Evolutionary conservation across 2,113 vertebrate genomes (phyloP), one percentile per base, ranked within the genome.

Genomic region (Procavia capensis): DNA sequence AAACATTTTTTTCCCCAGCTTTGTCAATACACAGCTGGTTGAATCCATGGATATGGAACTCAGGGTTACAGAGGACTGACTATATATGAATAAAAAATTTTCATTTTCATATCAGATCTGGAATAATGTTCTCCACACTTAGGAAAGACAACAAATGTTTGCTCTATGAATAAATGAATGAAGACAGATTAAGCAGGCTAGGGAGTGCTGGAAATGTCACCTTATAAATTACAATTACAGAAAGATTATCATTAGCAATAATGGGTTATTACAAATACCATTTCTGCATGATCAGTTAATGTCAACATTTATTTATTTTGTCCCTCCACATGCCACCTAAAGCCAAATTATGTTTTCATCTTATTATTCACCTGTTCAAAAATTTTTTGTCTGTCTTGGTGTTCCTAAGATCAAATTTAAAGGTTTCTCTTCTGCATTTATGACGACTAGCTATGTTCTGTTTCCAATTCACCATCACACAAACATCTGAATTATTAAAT

Each of bases 161-260:
- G 78, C 74, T 94, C 20, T 85, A 1, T 59, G 59, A 92, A 85
- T 90, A 93, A 85, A 90, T 29, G 78, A 68, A 59, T 88, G 47
- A 43, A 83, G 64, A 45, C 22, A 93, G 43, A 87, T 86, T 72
- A 72, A 87, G 39, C n/a, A 91, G 59, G 57, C 43, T 85, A 50
- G 25, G 63, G 43, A 81, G 9, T 76, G 11, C 43, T 93, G 80
- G 45, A 93, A 95, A 84, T 86, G 34, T 74, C 96, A 84, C 34
- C 50, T 22, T 41, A 2, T 76, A 63, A 4, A 13, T 88, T 90
- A 87, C 57, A 94, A 83, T 96, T 96, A 94, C 20, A 93, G 70
- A 34, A 94, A 93, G 43, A 93, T 97, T 91, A 94, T 96, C 36
- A 93, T 95, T 96, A 92, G 61, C 41, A 94, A 79, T 94, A 88